Conservation (phyloP, 2,113 vertebrate genomes). For the Pseudorhombus dupliciocellatus region DNA sequence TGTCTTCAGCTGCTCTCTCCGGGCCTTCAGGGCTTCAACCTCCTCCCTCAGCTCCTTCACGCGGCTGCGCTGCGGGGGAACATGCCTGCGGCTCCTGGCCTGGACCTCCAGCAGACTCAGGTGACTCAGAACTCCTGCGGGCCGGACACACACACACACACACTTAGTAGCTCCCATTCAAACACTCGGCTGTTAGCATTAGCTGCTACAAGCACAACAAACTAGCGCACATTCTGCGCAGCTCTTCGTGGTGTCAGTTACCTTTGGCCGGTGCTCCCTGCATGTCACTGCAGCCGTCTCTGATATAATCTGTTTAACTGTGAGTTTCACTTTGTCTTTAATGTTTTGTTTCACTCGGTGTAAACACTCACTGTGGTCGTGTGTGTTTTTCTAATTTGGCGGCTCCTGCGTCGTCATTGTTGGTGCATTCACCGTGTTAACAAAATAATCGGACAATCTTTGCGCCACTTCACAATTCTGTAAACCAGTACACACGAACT, state of each 20-base stretch:
- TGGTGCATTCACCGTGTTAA: background rate
- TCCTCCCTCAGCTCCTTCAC: constrained; percentile 59
- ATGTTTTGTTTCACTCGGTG: background rate
- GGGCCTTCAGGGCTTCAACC: constrained; percentile 50
- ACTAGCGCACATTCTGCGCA: no score
- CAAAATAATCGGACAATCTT: background rate
- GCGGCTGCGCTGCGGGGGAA: constrained; percentile 40
- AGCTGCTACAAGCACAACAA: constrained; percentile 14
- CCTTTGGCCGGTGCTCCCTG: constrained; percentile 30
- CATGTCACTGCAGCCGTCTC: constrained; percentile 26
- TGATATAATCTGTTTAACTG: background rate
- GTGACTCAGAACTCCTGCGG: constrained; percentile 69
- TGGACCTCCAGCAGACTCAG: constrained; percentile 67
- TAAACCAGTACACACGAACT: background rate
- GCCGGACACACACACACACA: background rate
- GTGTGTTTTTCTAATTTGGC: constrained; percentile 27
- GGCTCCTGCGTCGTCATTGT: background rate
- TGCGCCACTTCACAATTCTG: background rate
- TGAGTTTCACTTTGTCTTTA: background rate
- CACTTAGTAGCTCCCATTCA: background rate
- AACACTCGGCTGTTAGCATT: background rate
- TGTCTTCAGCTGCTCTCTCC: constrained; percentile 68
- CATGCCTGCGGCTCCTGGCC: constrained; percentile 21
- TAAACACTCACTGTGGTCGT: background rate
- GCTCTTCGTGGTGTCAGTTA: background rate